Conservation (phyloP, 1,140 invertebrate genomes). For the Copidosoma floridanum region DNA sequence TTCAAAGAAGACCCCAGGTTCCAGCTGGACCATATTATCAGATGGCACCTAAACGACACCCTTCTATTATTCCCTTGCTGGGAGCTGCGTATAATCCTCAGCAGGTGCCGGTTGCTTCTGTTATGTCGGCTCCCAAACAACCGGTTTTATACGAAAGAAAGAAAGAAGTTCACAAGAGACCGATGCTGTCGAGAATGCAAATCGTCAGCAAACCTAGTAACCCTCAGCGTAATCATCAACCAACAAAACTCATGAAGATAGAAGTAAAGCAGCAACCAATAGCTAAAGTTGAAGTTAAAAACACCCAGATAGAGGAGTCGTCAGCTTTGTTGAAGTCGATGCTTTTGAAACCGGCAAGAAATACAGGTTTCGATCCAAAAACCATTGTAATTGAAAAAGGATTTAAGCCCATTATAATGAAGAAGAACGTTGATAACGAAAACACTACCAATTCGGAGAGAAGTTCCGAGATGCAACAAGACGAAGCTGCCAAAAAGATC, state of each 20-base stretch:
- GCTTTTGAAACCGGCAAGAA: conserved; percentile 53
- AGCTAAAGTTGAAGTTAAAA: conserved; percentile 35
- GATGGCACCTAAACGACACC: neutral
- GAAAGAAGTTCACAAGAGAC: conserved; percentile 39
- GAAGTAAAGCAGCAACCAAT: conserved; percentile 33
- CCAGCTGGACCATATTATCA: neutral
- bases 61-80: neutral
- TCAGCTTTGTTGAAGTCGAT: neutral
- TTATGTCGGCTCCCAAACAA: conserved; percentile 17
- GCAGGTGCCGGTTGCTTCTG: neutral
- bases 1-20: neutral
- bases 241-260: conserved; percentile 37
- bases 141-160: conserved; percentile 41
- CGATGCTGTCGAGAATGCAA: conserved; percentile 29
- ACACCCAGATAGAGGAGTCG: conserved; percentile 24
- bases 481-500: conserved; percentile 36
- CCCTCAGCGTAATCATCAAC: conserved; percentile 7
- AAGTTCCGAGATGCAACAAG: conserved; percentile 40
- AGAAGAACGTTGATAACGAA: conserved; percentile 37
- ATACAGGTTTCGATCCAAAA: conserved; percentile 76
- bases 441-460: conserved; percentile 57
- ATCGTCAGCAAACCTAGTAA: conserved; percentile 20
- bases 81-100: neutral
- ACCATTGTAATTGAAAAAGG: conserved; percentile 79
- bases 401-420: conserved; percentile 76